Percentiles rank a stretch among this genome's conserved stretches.
phyloP scores from a whole-genome alignment of 92 coral and sea anemone species.

The Phenganax marumi region DNA sequence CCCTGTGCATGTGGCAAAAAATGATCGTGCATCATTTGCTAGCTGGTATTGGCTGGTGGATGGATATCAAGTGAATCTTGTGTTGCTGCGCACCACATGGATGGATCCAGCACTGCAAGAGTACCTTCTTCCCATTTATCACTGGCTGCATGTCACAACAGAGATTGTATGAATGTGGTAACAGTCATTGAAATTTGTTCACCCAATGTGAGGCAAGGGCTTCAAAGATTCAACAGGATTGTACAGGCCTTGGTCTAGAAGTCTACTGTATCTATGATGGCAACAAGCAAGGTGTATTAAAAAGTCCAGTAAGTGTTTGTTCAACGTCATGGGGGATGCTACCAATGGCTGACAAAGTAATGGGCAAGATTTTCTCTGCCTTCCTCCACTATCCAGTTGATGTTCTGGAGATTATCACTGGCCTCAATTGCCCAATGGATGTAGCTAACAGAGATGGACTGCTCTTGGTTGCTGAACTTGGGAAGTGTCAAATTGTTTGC shows the following conservation, averaged over 20 bases:
- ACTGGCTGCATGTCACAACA: slow-evolving; percentile 60
- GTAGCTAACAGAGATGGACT: slow-evolving; percentile 51
- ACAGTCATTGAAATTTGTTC: slow-evolving; percentile 56
- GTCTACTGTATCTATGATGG: slow-evolving; percentile 52
- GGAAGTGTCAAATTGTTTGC: slow-evolving; percentile 49
- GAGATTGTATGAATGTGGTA: slow-evolving; percentile 59
- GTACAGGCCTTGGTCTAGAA: slow-evolving; percentile 54
- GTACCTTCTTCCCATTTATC: slow-evolving; percentile 55
- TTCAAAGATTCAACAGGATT: slow-evolving; percentile 34
- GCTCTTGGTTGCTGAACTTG: slow-evolving; percentile 57
- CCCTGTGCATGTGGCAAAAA: slow-evolving; percentile 59
- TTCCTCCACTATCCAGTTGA: slow-evolving; percentile 60
- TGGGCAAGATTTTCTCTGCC: slow-evolving; percentile 61
- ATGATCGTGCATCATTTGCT: slow-evolving; percentile 54
- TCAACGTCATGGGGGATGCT: slow-evolving; percentile 53
- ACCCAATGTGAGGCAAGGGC: slow-evolving; percentile 54
- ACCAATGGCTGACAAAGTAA: slow-evolving; percentile 46
- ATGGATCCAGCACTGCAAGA: slow-evolving; percentile 51
- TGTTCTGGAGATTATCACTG: slow-evolving; percentile 49
- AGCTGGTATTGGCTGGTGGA: slow-evolving; percentile 58
- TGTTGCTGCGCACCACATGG: slow-evolving; percentile 58
- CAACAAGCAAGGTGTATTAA: slow-evolving; percentile 50
- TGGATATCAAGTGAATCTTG: slow-evolving; percentile 60
- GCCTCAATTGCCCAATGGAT: slow-evolving; percentile 53
- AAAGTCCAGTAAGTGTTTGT: slow-evolving; percentile 52